phyloP scores from a whole-genome alignment of 2,888 invertebrate genomes.

The Ophion obscuratus region DNA sequence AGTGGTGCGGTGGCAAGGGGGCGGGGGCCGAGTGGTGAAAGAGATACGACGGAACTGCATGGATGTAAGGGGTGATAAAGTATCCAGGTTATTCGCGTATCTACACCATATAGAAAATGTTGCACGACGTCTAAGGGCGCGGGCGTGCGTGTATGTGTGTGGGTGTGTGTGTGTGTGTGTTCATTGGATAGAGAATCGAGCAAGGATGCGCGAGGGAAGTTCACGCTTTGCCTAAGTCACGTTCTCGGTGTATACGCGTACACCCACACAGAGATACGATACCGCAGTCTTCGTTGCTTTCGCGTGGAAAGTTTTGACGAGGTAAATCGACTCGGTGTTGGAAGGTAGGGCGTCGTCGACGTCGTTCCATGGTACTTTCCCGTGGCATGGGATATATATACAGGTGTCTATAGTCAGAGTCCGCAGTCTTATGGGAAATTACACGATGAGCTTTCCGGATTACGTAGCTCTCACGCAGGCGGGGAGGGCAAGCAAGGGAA shows the following conservation, averaged over 20 bases:
- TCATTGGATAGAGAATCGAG: slow-evolving; percentile 20
- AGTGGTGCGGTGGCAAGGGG: not conserved
- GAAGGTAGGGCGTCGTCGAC: slow-evolving; percentile 57
- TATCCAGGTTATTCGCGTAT: slow-evolving; percentile 45
- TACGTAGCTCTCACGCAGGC: slow-evolving; percentile 70
- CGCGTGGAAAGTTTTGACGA: slow-evolving; percentile 67
- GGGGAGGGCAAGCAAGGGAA: slow-evolving; percentile 45
- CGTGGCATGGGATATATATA: not conserved
- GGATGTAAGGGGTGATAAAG: slow-evolving; percentile 57
- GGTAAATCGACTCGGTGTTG: slow-evolving; percentile 58
- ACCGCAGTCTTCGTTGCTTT: slow-evolving; percentile 25
- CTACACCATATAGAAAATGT: slow-evolving; percentile 49
- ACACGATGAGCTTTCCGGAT: slow-evolving; percentile 77
- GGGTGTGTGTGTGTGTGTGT: not conserved
- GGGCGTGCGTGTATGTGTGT: slow-evolving; percentile 3
- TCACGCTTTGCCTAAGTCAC: slow-evolving; percentile 62
- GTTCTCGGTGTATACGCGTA: slow-evolving; percentile 27
- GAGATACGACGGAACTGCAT: slow-evolving; percentile 20
- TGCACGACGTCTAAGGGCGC: not conserved
- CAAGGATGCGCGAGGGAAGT: slow-evolving; percentile 67
- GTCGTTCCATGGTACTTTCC: slow-evolving; percentile 12
- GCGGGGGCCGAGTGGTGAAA: not conserved
- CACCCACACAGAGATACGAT: not conserved
- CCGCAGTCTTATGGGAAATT: slow-evolving; percentile 80
- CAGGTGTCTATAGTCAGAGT: slow-evolving; percentile 12